Base-by-base conservation (phyloP, 1,140 invertebrate genomes). In the Plodia interpunctella region DNA sequence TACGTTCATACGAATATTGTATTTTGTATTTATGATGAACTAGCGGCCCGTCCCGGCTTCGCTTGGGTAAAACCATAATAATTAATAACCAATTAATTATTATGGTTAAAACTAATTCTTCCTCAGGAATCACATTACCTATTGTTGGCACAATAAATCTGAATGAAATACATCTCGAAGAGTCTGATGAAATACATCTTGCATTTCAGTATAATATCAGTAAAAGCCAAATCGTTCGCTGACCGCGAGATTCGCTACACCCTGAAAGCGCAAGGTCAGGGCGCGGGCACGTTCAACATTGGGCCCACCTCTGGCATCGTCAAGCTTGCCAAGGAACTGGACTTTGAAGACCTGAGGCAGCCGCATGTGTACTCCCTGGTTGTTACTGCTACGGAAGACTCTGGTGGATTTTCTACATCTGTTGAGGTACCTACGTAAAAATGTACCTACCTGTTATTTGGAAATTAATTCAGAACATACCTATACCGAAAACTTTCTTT, bases 191-290 rank as follows among this genome's bases (percentile, higher is more conserved):
- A 25, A 62, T 57, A 68, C 35, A 57, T 49, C 10, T 32, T 9
- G 6, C 4, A 32, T 94, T 94, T 20, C 91, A 97, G 96, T 79
- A 98, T 98, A 44, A 98, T 98, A 84, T 98, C 97, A 44, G 97
- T 98, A 59, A 98, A 98, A 91, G 97, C 97, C 0, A 98, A 98
- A 87, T 98, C 97, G 5, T 98, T 98, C 86, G 97, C 97, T 55
- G 97, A 98, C 89, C 93, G 97, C 32, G 97, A 98, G 84, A 98
- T 98, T 66, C 93, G 97, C 2, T 98, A 98, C 88, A 98, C 97
- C 0, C 78, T 98, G 62, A 97, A 98, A 89, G 97, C 97, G 2
- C 95, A 97, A 90, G 97, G 97, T 5, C 96, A 97, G 90, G 97
- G 97, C 2, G 96, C 97, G 9, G 97, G 97, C 17, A 98, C 97